Evolutionary conservation across 2,888 invertebrate species (phyloP).

Genomic region (Tiliacea aurago): DNA sequence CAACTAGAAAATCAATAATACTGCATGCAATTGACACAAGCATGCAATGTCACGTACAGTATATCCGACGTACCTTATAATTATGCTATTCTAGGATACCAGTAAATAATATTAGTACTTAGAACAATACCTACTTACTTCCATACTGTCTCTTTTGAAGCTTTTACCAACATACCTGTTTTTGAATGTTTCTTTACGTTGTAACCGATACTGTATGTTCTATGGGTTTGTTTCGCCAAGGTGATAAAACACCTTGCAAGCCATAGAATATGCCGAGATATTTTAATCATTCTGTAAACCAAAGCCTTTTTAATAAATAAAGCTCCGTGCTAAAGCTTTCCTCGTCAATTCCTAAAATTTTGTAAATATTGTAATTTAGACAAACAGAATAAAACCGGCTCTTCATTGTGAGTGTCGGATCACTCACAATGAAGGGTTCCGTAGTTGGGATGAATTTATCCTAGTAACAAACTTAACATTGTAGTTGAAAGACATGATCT

Average conservation of each 20-base stretch:
- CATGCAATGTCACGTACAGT: slow-evolving; percentile 26
- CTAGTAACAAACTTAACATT: too few species aligned
- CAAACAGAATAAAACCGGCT: too few species aligned
- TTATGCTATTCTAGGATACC: slow-evolving; percentile 1
- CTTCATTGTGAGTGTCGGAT: too few species aligned
- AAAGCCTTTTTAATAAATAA: not conserved
- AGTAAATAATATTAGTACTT: not conserved
- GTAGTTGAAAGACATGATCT: too few species aligned
- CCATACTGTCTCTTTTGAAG: not conserved
- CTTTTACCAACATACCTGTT: not conserved
- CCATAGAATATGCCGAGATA: not conserved
- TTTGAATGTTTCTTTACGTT: not conserved
- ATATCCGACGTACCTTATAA: not conserved
- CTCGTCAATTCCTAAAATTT: not conserved
- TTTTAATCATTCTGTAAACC: not conserved
- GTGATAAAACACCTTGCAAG: slow-evolving; percentile 2
- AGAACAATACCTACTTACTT: not conserved
- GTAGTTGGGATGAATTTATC: too few species aligned
- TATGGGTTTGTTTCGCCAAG: not conserved
- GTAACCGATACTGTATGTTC: not conserved
- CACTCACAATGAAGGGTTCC: too few species aligned
- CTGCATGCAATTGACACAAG: slow-evolving; percentile 18
- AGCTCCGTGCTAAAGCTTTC: too few species aligned
- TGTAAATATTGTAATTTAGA: not conserved
- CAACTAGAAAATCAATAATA: slow-evolving; percentile 37